Evolutionary conservation across 1,140 invertebrate genomes (phyloP).

Genomic region (Chrysoperla carnea): DNA sequence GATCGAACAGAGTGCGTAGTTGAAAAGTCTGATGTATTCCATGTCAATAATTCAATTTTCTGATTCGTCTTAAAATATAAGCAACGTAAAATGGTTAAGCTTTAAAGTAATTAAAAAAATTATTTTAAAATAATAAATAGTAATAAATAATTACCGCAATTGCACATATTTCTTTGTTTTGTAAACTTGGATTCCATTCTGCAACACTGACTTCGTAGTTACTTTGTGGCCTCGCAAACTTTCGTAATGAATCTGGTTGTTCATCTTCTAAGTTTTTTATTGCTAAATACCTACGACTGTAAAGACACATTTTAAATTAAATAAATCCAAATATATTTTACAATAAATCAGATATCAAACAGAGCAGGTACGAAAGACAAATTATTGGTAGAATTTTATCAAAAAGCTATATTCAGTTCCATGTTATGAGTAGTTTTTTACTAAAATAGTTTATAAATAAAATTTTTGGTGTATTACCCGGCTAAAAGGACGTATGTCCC

Average conservation of each 20-base stretch:
- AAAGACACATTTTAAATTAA: constrained; percentile 10
- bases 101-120: background rate
- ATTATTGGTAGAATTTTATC: no score
- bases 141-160: constrained; percentile 57
- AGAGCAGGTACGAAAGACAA: no score
- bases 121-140: background rate
- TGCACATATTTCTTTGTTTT: constrained; percentile 66
- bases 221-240: constrained; percentile 60
- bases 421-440: no score
- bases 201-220: constrained; percentile 87
- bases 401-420: no score
- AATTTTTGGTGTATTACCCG: constrained; percentile 36
- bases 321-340: no score
- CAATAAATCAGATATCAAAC: no score
- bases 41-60: constrained; percentile 63
- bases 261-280: constrained; percentile 57
- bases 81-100: background rate
- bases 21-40: constrained; percentile 45
- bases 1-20: constrained; percentile 56
- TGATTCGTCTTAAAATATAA: constrained; percentile 56
- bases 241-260: constrained; percentile 50
- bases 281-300: constrained; percentile 58
- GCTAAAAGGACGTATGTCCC: constrained; percentile 71
- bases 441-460: no score
- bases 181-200: constrained; percentile 75